Conservation (phyloP, 1,140 invertebrate genomes). For the Halesus radiatus region DNA sequence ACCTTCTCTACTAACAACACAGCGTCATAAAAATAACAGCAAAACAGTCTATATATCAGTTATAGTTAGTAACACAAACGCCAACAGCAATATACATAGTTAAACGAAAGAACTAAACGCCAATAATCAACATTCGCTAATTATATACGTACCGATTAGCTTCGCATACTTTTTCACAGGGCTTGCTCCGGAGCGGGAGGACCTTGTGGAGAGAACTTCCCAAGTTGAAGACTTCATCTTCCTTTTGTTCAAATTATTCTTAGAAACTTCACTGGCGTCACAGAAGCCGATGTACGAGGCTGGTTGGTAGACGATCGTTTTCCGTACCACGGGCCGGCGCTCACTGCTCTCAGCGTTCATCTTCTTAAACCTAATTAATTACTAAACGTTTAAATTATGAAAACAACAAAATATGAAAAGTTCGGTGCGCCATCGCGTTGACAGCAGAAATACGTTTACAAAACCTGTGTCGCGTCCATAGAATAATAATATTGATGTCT, state of each 20-base stretch:
- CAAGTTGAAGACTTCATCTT: neutral
- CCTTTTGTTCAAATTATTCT: slow-evolving; percentile 11
- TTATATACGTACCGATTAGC: neutral
- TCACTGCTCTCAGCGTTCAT: neutral
- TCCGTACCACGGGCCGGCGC: slow-evolving; percentile 1
- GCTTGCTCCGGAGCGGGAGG: neutral
- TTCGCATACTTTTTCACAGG: slow-evolving; percentile 14
- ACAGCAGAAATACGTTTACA: slow-evolving; percentile 8
- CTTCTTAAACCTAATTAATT: neutral
- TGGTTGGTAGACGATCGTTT: slow-evolving; percentile 1
- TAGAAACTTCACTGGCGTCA: slow-evolving; percentile 8
- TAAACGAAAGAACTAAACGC: neutral
- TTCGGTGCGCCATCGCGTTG: neutral
- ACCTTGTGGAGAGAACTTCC: neutral
- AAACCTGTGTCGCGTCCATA: neutral
- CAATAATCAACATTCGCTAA: neutral
- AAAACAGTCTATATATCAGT: too few relatives aligned
- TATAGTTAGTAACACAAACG: too few relatives aligned
- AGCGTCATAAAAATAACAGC: too few relatives aligned
- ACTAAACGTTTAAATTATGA: neutral
- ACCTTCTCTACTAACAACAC: too few relatives aligned
- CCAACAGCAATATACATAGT: neutral
- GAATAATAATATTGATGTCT: too few relatives aligned
- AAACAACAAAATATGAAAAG: too few relatives aligned
- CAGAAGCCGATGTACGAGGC: slow-evolving; percentile 16